Percentiles rank a stretch among this genome's conserved stretches.
phyloP scores from a whole-genome alignment of 2,888 invertebrate genomes.

The Bellardia bayeri region DNA sequence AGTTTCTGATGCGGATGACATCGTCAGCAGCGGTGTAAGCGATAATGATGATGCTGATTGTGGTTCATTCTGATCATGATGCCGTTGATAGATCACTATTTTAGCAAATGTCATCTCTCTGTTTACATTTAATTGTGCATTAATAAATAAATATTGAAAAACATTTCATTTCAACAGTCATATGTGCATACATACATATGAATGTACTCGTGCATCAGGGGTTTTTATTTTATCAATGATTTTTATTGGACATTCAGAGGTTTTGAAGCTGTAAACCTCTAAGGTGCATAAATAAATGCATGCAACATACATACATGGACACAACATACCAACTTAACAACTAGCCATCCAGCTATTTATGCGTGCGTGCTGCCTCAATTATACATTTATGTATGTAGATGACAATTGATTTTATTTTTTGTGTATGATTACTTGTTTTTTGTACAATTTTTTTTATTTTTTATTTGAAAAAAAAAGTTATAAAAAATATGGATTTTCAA shows the following conservation, averaged over 20 bases:
- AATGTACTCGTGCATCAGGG: not conserved
- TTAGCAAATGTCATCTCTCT: conserved; percentile 64
- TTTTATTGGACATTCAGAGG: conserved; percentile 41
- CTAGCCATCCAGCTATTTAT: conserved; percentile 2
- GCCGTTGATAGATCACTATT: conserved; percentile 63
- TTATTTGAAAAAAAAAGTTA: conserved; percentile 11
- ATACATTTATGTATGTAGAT: conserved; percentile 66
- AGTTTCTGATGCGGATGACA: conserved; percentile 24
- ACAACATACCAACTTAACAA: not conserved
- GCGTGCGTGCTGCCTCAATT: conserved; percentile 66
- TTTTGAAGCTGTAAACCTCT: conserved; percentile 29
- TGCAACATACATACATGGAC: conserved; percentile 30
- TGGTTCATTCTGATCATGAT: conserved; percentile 37
- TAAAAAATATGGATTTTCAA: conserved; percentile 44
- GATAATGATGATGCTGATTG: conserved; percentile 12
- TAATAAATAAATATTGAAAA: conserved; percentile 41
- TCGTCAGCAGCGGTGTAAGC: not conserved
- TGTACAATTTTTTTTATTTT: conserved; percentile 20
- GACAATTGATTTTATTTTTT: conserved; percentile 60
- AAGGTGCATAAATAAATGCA: conserved; percentile 49
- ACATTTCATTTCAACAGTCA: conserved; percentile 45
- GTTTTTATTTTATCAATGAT: conserved; percentile 53
- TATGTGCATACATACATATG: not conserved
- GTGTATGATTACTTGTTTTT: conserved; percentile 18
- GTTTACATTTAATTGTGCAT: conserved; percentile 59